Percentiles rank a stretch among this genome's conserved stretches.
Evolutionary conservation across 2,888 invertebrate species (phyloP).

Genomic region (Tetrapedia diversipes): DNA sequence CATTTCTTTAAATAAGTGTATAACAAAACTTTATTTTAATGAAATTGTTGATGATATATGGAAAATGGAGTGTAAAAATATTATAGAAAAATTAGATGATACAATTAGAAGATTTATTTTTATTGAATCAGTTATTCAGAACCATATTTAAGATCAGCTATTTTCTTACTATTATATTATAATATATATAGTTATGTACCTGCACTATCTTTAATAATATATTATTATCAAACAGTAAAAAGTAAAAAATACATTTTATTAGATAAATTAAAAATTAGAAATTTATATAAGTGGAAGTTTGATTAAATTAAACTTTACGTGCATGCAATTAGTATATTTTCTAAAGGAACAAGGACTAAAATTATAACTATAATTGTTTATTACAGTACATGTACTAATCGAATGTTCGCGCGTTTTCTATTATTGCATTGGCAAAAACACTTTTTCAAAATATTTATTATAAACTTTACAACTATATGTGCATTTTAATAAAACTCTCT

Average conservation of each 20-base stretch:
- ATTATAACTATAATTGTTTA: too few relatives aligned
- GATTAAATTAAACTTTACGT: neutral
- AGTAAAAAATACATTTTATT: too few relatives aligned
- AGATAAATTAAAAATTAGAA: neutral
- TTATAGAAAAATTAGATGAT: neutral
- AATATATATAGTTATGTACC: too few relatives aligned
- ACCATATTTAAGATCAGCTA: too few relatives aligned
- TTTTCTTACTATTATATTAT: too few relatives aligned
- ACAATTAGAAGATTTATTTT: neutral
- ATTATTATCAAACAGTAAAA: too few relatives aligned
- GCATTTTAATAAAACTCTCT: neutral
- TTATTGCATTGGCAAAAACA: neutral
- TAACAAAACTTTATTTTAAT: neutral
- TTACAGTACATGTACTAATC: too few relatives aligned
- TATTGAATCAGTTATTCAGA: neutral
- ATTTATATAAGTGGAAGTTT: neutral
- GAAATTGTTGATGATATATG: neutral
- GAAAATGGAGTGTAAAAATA: neutral
- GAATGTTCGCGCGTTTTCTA: neutral
- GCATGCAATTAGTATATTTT: too few relatives aligned
- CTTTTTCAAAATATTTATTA: neutral
- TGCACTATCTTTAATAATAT: too few relatives aligned
- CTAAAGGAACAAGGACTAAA: too few relatives aligned
- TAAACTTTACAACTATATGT: neutral
- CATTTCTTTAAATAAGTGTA: neutral